A percentile compares a stretch with the other conserved stretches of the same genome.
These are phyloP conservation scores for Boleophthalmus pectinirostris DNA, from an alignment of 2,113 vertebrate genomes.

Conservation along the genomic window DNA sequence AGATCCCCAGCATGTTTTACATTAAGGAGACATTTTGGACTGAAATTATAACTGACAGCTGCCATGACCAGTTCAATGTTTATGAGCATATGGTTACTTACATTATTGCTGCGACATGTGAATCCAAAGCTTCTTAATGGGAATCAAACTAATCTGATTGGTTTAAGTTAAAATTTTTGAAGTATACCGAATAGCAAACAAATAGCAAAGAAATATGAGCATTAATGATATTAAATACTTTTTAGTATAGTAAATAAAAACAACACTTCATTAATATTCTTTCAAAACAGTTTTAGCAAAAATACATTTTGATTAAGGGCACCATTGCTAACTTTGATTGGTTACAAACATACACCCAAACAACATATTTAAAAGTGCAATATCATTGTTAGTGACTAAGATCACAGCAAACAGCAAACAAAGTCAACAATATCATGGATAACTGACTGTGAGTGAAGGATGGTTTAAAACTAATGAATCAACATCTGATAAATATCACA, in stretches of 20 bases:
- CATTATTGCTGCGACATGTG: background rate
- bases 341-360: slow-evolving; percentile 3
- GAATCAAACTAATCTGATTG: background rate
- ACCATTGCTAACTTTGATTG: background rate
- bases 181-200: too few relatives aligned
- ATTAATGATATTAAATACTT: background rate
- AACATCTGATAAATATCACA: background rate
- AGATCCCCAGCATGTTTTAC: too few relatives aligned
- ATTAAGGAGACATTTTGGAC: background rate
- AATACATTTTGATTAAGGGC: background rate
- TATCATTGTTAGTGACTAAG: background rate
- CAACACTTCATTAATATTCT: background rate
- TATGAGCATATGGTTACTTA: background rate
- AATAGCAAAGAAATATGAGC: background rate
- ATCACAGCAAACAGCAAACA: slow-evolving; percentile 32
- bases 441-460: slow-evolving; percentile 13
- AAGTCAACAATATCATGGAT: slow-evolving; percentile 37
- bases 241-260: background rate
- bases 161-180: too few relatives aligned
- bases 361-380: slow-evolving; percentile 28
- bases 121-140: background rate
- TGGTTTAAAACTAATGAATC: background rate
- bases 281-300: background rate
- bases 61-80: background rate
- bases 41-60: background rate